A percentile compares a stretch with the other conserved stretches of the same genome.
Conservation (phyloP, 92 coral and sea anemone genomes). For the Muricea muricata region DNA sequence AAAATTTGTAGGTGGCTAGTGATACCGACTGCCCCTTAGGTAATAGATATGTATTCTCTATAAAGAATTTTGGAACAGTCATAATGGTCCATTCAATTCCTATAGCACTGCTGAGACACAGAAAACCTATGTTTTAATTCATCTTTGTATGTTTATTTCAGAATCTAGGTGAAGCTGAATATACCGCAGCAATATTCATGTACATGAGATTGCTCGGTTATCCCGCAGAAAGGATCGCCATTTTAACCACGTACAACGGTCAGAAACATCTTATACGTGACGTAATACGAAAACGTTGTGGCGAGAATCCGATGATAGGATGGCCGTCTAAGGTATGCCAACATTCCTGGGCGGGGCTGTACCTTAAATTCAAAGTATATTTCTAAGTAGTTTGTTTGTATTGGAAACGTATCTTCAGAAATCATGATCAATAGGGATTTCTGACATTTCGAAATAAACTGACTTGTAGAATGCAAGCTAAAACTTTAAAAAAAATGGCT, state of each 20-base stretch:
- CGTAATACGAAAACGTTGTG: constrained; percentile 96
- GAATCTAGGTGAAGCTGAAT: constrained; percentile 99
- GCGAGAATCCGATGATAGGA: constrained; percentile 94
- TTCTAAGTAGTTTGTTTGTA: too few relatives aligned
- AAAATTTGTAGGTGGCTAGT: too few relatives aligned
- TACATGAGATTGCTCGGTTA: constrained; percentile 98
- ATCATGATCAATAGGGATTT: too few relatives aligned
- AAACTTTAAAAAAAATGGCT: too few relatives aligned
- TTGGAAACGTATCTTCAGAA: too few relatives aligned
- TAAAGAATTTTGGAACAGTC: too few relatives aligned
- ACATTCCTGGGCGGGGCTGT: neutral
- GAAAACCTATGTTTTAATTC: neutral
- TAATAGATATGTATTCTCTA: too few relatives aligned
- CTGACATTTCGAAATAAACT: too few relatives aligned
- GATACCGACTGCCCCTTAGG: too few relatives aligned
- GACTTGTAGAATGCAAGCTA: too few relatives aligned
- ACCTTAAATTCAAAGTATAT: neutral
- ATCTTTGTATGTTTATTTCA: neutral
- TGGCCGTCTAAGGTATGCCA: constrained; percentile 97
- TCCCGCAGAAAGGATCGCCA: constrained; percentile 96
- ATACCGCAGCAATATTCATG: constrained; percentile 98
- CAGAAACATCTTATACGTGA: constrained; percentile 99
- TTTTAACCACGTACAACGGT: constrained; percentile 94
- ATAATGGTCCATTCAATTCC: too few relatives aligned
- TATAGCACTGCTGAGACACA: too few relatives aligned